These are phyloP conservation scores for Hirtodrosophila cameraria DNA, from an alignment of 2,888 invertebrate species.

Conservation along the genomic window DNA sequence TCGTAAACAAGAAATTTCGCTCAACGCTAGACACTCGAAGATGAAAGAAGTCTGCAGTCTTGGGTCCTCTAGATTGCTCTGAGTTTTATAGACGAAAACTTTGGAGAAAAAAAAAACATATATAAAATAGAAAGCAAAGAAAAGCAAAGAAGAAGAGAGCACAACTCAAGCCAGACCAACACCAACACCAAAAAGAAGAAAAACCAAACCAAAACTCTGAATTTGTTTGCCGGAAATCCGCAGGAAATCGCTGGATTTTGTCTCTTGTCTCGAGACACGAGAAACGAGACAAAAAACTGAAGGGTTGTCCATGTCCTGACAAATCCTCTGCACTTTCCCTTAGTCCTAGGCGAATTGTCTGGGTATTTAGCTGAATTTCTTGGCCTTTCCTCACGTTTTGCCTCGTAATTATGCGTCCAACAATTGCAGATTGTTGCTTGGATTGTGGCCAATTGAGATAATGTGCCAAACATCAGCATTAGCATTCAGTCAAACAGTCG, in stretches of 20 bases:
- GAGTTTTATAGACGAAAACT: slow-evolving; percentile 46
- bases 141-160: no score
- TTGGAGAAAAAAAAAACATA: slow-evolving; percentile 13
- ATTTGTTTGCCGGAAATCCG: slow-evolving; percentile 79
- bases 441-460: slow-evolving; percentile 72
- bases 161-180: slow-evolving; percentile 48
- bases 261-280: slow-evolving; percentile 32
- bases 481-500: slow-evolving; percentile 57
- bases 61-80: slow-evolving; percentile 38
- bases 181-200: no score
- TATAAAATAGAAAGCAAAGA: slow-evolving; percentile 6
- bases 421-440: slow-evolving; percentile 67
- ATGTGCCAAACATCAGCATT: slow-evolving; percentile 73
- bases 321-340: slow-evolving; percentile 50
- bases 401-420: slow-evolving; percentile 66
- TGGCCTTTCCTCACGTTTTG: slow-evolving; percentile 57
- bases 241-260: slow-evolving; percentile 78
- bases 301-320: slow-evolving; percentile 64
- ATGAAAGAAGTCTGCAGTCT: slow-evolving; percentile 60
- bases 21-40: slow-evolving; percentile 68
- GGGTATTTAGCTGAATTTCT: slow-evolving; percentile 64
- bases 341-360: slow-evolving; percentile 46
- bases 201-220: slow-evolving; percentile 64
- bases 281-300: slow-evolving; percentile 33
- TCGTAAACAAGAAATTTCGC: slow-evolving; percentile 81